These are phyloP conservation scores for Varanus komodoensis DNA, from an alignment of 2,113 vertebrate species.

Conservation along the genomic window DNA sequence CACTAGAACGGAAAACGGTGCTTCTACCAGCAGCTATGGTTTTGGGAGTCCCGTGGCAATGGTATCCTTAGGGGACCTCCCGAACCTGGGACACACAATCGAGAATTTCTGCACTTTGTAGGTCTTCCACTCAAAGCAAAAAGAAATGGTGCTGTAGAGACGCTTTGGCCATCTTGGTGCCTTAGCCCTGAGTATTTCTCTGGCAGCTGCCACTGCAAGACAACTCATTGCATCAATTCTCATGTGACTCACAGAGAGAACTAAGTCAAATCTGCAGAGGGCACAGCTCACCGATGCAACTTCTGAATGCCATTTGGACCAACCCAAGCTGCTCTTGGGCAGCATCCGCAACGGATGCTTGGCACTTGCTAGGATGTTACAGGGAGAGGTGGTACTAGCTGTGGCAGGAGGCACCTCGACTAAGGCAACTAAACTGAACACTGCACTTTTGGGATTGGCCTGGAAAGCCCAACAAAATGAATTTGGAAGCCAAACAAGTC, in stretches of 20 bases:
- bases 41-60: background rate
- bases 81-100: background rate
- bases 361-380: background rate
- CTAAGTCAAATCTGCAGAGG: background rate
- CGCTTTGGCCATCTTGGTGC: background rate
- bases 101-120: background rate
- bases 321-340: too few relatives aligned
- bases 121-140: background rate
- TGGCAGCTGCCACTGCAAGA: background rate
- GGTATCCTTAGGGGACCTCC: too few relatives aligned
- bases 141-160: background rate
- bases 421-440: background rate
- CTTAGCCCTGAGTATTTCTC: too few relatives aligned
- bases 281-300: background rate
- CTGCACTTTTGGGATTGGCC: background rate
- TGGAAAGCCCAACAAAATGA: background rate
- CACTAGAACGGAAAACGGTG: background rate
- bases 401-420: background rate
- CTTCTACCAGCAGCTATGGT: background rate
- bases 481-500: background rate
- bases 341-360: background rate
- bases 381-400: conserved; percentile 5
- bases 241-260: background rate
- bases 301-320: background rate
- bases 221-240: background rate